Percentiles rank a stretch among this genome's conserved stretches.
phyloP scores from a whole-genome alignment of 2,113 vertebrate species.

The Aramus guarauna region DNA sequence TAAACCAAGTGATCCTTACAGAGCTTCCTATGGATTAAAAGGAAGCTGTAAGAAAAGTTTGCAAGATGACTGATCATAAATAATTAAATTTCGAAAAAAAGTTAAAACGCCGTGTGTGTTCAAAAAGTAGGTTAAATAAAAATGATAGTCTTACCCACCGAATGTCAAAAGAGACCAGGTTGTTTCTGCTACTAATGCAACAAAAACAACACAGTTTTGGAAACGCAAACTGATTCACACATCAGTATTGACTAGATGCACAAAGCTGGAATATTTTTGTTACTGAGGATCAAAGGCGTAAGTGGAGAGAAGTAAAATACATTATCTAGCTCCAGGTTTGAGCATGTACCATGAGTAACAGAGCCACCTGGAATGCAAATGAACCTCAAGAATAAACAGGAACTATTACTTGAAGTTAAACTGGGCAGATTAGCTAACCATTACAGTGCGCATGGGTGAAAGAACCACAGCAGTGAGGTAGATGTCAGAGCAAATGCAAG shows the following conservation, averaged over 20 bases:
- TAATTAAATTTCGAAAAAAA: background rate
- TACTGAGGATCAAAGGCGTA: background rate
- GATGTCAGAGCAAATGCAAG: background rate
- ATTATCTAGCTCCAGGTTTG: background rate
- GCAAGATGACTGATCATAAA: background rate
- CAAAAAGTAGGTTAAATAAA: background rate
- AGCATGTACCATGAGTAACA: background rate
- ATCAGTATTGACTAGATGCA: background rate
- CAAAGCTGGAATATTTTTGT: background rate
- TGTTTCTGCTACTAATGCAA: background rate
- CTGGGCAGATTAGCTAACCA: background rate
- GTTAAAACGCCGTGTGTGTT: background rate
- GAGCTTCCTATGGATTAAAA: background rate
- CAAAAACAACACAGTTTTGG: background rate
- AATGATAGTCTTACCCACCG: background rate
- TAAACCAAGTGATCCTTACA: background rate
- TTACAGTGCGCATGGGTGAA: background rate
- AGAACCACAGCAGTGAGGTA: background rate
- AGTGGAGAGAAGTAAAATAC: background rate
- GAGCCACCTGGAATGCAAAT: background rate
- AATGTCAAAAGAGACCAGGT: background rate
- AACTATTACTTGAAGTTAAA: background rate
- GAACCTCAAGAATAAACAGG: background rate
- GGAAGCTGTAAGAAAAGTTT: background rate
- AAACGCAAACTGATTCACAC: background rate